A percentile compares a stretch with the other conserved stretches of the same genome.
These are phyloP conservation scores for Ciconia boyciana DNA, from an alignment of 2,113 vertebrate species.

Conservation along the genomic window DNA sequence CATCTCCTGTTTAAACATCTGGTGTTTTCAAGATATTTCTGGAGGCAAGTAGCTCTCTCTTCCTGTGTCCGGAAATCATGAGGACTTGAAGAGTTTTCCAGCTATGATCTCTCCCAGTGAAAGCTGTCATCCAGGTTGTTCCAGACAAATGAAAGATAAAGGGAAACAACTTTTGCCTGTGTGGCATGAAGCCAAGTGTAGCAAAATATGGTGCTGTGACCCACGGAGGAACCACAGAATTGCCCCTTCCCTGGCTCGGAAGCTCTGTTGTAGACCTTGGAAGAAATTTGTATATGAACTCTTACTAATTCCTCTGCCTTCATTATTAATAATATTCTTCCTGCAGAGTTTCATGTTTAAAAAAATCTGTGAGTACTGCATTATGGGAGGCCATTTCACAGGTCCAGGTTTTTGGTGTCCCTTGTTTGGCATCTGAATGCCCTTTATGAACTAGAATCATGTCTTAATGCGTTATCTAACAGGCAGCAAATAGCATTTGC, in stretches of 20 bases:
- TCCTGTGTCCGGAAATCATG: background rate
- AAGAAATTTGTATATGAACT: background rate
- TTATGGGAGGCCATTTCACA: background rate
- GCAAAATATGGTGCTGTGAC: background rate
- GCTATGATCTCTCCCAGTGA: background rate
- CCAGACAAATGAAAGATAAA: background rate
- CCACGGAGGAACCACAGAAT: background rate
- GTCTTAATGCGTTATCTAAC: background rate
- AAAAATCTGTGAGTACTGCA: background rate
- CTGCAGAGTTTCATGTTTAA: background rate
- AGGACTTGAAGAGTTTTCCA: background rate
- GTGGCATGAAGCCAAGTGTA: background rate
- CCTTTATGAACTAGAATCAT: background rate
- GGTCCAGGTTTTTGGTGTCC: background rate
- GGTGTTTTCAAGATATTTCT: constrained; percentile 43
- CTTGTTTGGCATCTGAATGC: background rate
- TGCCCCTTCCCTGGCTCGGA: background rate
- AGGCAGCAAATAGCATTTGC: background rate
- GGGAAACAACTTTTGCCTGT: background rate
- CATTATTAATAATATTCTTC: background rate
- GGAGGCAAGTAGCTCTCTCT: constrained; percentile 9
- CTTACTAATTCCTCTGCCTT: background rate
- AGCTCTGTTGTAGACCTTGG: background rate
- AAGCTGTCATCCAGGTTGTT: background rate
- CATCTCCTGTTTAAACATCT: constrained; percentile 45